A percentile compares a stretch with the other conserved stretches of the same genome.
phyloP scores from a whole-genome alignment of 2,888 invertebrate genomes.

The Sminthurinus aureus region DNA sequence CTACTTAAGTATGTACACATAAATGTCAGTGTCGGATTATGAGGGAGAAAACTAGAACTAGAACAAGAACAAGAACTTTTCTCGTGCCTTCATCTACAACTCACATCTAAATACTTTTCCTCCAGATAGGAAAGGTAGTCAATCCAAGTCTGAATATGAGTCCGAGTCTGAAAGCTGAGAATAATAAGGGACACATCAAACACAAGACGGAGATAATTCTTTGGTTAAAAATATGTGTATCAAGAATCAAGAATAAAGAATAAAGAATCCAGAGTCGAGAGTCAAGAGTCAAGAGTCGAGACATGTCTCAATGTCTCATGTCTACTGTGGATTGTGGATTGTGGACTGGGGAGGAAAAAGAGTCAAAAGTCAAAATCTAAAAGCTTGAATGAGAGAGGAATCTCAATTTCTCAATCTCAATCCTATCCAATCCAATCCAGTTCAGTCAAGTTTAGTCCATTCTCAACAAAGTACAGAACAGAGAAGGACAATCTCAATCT shows the following conservation, averaged over 20 bases:
- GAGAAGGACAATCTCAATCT: neutral
- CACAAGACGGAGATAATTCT: constrained; percentile 10
- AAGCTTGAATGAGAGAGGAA: constrained; percentile 16
- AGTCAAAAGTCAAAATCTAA: neutral
- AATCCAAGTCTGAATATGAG: no score
- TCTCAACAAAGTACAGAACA: neutral
- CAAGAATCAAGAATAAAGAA: no score
- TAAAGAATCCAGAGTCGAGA: no score
- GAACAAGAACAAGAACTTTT: neutral
- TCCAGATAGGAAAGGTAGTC: no score
- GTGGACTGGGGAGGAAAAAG: no score
- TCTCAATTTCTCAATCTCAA: neutral
- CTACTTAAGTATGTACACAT: no score
- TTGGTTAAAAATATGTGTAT: neutral
- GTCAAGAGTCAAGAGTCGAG: constrained; percentile 4
- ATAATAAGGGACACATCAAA: neutral
- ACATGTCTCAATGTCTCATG: neutral
- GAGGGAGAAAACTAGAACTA: no score
- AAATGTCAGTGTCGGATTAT: no score
- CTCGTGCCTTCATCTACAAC: neutral
- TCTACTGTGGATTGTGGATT: no score
- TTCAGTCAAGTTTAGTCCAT: no score
- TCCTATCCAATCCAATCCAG: neutral
- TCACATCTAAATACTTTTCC: neutral
- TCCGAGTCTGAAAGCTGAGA: neutral